Evolutionary conservation across 2,797 vertebrate genomes (phyloP).

Genomic region (Euthynnus affinis): DNA sequence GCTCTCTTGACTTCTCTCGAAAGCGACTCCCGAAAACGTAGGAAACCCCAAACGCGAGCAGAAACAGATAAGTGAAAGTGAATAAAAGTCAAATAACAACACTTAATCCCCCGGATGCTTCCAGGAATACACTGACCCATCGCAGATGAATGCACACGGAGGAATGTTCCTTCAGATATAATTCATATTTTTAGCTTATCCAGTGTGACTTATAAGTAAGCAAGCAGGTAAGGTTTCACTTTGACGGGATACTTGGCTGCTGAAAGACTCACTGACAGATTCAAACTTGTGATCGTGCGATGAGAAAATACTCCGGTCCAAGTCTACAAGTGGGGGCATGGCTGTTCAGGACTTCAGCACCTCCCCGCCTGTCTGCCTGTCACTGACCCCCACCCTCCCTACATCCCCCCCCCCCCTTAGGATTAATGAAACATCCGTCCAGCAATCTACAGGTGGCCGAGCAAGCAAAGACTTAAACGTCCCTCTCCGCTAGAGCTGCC

Average conservation of each 20-base stretch:
- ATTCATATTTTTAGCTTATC: slow-evolving; percentile 5
- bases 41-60: slow-evolving; percentile 34
- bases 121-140: not conserved
- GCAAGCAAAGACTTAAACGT: not conserved
- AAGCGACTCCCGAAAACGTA: not conserved
- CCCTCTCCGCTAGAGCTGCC: not conserved
- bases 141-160: not conserved
- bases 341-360: slow-evolving; percentile 16
- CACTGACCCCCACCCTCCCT: too few species aligned
- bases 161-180: not conserved
- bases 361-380: not conserved
- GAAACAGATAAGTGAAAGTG: not conserved
- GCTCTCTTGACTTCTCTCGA: slow-evolving; percentile 19
- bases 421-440: slow-evolving; percentile 8
- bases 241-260: slow-evolving; percentile 19
- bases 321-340: slow-evolving; percentile 1
- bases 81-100: not conserved
- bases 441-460: slow-evolving; percentile 27
- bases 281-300: slow-evolving; percentile 11
- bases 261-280: slow-evolving; percentile 39
- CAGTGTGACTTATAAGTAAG: not conserved
- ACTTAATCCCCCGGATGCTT: not conserved
- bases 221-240: slow-evolving; percentile 12
- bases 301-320: slow-evolving; percentile 9
- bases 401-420: too few species aligned